phyloP scores from a whole-genome alignment of 2,888 invertebrate species.

The Pterostichus madidus region DNA sequence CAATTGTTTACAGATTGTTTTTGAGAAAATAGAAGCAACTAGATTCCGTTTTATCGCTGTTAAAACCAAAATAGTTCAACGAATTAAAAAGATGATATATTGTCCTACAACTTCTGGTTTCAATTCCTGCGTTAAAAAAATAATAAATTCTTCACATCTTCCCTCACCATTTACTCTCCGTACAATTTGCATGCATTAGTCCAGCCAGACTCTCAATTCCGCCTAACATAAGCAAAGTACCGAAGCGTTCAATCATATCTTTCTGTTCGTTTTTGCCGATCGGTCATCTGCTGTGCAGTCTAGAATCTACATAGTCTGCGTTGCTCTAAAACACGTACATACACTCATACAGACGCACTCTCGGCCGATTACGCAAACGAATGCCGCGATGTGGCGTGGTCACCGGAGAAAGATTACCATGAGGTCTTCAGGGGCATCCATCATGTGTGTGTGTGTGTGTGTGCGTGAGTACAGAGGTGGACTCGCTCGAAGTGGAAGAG shows the following conservation, averaged over 20 bases:
- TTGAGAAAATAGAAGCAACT: too few relatives aligned
- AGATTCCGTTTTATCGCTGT: too few relatives aligned
- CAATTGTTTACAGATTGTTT: too few relatives aligned
- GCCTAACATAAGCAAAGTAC: conserved; percentile 11
- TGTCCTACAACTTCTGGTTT: too few relatives aligned
- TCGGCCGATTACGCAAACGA: conserved; percentile 46
- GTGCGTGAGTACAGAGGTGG: too few relatives aligned
- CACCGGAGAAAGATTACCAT: neutral
- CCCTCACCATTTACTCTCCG: neutral
- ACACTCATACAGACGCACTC: neutral
- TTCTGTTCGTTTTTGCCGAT: conserved; percentile 25
- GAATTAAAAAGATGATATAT: too few relatives aligned
- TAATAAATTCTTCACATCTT: too few relatives aligned
- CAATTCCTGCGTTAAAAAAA: too few relatives aligned
- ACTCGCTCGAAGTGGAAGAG: too few relatives aligned
- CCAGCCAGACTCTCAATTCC: neutral
- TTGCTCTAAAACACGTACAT: conserved; percentile 1
- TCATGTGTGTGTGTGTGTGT: conserved; percentile 16
- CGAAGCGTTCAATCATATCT: conserved; percentile 50
- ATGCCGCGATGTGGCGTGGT: conserved; percentile 18
- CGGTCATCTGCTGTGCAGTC: conserved; percentile 21
- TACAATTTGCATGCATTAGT: conserved; percentile 38
- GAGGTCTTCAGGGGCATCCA: neutral
- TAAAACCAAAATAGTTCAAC: too few relatives aligned
- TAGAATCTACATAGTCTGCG: neutral